Percentiles rank a stretch among this genome's conserved stretches.
Conservation (phyloP, 2,113 vertebrate species). For the Saccopteryx leptura region DNA sequence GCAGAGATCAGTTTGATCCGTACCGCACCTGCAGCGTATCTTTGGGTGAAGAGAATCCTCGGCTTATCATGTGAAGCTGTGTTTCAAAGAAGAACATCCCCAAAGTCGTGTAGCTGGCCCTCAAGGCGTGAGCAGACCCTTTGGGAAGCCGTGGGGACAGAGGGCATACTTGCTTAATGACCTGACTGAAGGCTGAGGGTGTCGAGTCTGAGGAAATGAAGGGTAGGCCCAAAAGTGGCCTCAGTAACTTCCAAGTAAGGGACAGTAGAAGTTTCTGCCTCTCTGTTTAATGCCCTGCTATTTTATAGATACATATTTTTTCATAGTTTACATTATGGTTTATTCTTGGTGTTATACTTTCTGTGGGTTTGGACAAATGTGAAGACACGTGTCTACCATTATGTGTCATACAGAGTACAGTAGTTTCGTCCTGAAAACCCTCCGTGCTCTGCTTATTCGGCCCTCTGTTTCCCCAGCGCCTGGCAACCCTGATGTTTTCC, state of each 20-base stretch:
- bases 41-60: background rate
- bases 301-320: no score
- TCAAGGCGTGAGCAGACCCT: background rate
- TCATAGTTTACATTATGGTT: no score
- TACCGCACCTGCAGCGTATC: background rate
- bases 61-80: background rate
- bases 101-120: background rate
- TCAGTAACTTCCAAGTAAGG: background rate
- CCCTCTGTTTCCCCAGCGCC: no score
- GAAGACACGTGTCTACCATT: no score
- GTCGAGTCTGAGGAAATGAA: background rate
- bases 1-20: background rate
- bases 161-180: background rate
- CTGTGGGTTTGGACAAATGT: no score
- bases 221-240: background rate
- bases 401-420: no score
- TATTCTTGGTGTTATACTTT: no score
- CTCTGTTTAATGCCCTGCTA: background rate
- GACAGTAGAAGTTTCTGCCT: background rate
- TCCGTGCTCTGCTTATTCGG: no score
- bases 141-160: background rate
- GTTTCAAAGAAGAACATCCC: background rate
- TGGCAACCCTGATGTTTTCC: no score
- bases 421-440: no score
- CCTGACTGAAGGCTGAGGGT: no score